These are phyloP conservation scores for Eleginops maclovinus DNA, from an alignment of 2,113 vertebrate genomes.

Conservation along the genomic window DNA sequence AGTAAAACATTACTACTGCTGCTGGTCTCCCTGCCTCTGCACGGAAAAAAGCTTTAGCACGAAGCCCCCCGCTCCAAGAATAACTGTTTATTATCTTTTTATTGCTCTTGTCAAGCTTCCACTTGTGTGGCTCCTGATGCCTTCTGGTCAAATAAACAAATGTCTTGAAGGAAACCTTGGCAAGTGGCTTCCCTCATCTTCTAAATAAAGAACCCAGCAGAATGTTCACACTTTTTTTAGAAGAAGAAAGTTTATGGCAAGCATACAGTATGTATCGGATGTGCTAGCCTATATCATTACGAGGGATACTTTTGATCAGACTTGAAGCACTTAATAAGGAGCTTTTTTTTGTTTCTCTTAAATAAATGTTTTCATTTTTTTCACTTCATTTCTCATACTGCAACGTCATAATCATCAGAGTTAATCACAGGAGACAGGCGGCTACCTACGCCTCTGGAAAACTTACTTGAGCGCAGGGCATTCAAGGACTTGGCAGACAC, in stretches of 20 bases:
- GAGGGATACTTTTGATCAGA: conserved; percentile 13
- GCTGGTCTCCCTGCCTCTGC: not conserved
- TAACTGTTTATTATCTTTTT: conserved; percentile 58
- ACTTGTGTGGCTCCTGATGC: conserved; percentile 55
- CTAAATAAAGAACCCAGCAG: conserved; percentile 29
- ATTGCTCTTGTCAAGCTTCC: conserved; percentile 46
- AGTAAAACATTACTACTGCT: not conserved
- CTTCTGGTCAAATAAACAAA: conserved; percentile 58
- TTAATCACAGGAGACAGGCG: conserved; percentile 46
- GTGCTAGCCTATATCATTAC: not conserved
- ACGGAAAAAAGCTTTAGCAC: conserved; percentile 3
- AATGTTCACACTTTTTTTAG: conserved; percentile 3
- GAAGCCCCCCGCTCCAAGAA: conserved; percentile 6
- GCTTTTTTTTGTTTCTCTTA: not conserved
- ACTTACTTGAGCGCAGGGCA: conserved; percentile 35
- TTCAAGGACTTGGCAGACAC: conserved; percentile 53
- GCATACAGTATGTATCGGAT: conserved; percentile 10
- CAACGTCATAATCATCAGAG: conserved; percentile 51
- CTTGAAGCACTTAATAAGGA: not conserved
- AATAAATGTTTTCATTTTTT: conserved; percentile 35
- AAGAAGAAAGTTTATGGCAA: conserved; percentile 15
- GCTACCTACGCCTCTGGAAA: conserved; percentile 41
- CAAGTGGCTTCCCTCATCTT: conserved; percentile 23
- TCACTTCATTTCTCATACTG: conserved; percentile 33
- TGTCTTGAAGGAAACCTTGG: conserved; percentile 36